A percentile compares a stretch with the other conserved stretches of the same genome.
phyloP scores from a whole-genome alignment of 1,140 invertebrate species.

The Drosophila grimshawi region DNA sequence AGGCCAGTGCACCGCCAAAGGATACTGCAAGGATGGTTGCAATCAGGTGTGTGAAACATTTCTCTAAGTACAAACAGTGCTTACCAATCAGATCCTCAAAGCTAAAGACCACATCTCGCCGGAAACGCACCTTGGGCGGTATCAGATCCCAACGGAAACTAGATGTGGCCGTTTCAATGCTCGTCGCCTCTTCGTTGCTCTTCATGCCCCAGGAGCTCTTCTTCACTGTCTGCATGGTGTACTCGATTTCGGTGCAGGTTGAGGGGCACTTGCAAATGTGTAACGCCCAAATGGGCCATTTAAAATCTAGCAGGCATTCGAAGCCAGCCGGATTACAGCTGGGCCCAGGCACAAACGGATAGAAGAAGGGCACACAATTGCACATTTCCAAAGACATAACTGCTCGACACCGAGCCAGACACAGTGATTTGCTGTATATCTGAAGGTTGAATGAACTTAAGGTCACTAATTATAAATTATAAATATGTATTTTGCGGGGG shows the following conservation, averaged over 20 bases:
- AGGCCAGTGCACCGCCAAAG: constrained; percentile 74
- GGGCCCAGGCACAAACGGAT: constrained; percentile 73
- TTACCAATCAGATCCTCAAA: constrained; percentile 83
- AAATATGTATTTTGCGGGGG: background rate
- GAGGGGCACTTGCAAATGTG: constrained; percentile 82
- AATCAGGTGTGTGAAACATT: background rate
- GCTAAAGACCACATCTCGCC: constrained; percentile 84
- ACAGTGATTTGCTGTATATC: constrained; percentile 81
- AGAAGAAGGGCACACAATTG: constrained; percentile 82
- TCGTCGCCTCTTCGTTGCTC: constrained; percentile 54
- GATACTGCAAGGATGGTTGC: constrained; percentile 51
- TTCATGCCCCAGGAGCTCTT: constrained; percentile 80
- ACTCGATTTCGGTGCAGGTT: constrained; percentile 80
- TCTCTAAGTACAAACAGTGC: background rate
- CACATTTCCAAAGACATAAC: constrained; percentile 83
- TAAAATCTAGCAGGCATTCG: constrained; percentile 78
- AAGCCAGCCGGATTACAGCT: constrained; percentile 80
- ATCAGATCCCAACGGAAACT: constrained; percentile 83
- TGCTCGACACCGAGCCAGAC: constrained; percentile 75
- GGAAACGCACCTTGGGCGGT: constrained; percentile 80
- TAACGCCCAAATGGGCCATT: constrained; percentile 83
- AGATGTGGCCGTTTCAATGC: constrained; percentile 67
- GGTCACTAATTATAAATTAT: background rate
- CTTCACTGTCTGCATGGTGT: constrained; percentile 78
- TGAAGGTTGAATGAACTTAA: constrained; percentile 8